Evolutionary conservation across 2,113 vertebrate species (phyloP), one percentile per base, ranked within the genome.

Genomic region (Geococcyx californianus): DNA sequence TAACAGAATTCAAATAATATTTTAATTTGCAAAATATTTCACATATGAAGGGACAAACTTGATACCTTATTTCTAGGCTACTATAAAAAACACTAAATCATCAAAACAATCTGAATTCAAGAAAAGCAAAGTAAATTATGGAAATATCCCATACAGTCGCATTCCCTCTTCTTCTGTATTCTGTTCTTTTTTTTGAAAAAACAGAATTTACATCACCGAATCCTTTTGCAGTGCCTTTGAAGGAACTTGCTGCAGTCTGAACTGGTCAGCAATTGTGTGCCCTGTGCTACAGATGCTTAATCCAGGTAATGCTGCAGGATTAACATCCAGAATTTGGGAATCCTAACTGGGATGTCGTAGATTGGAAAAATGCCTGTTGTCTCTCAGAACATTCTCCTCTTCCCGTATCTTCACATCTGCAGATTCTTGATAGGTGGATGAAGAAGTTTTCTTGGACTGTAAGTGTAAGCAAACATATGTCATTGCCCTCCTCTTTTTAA

Each of bases 151-250:
- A 42, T 42, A 10, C 40, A 20, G 33, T 67, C 89, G 70, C 47
- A 45, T 81, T 91, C 80, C 93, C 96, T 95, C 80, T 40, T 95
- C 84, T 45, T 82, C 76, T 33, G 56, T 93, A 70, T 98, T 96
- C 74, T 91, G 96, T 62, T 70, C 73, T 64, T 91, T 98, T 94
- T 92, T 94, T 92, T 96, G 97, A 90, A 96, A 96, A 98, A 98
- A 97, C 98, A 98, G 98, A 99, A 98, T 96, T 95, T 97, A 95
- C 97, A 98, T 95, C 97, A 97, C 97, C 98, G 97, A 98, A 93
- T 84, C 67, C 54, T 89, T 36, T 64, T 83, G 66, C 76, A 89
- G 77, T 84, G 79, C 74, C 66, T 76, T 66, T 90, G 87, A 86
- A 80, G 80, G 58, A 89, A 84, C 69, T 54, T 92, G 59, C 87